phyloP scores from a whole-genome alignment of 2,888 invertebrate genomes.

The Drosophila colorata region DNA sequence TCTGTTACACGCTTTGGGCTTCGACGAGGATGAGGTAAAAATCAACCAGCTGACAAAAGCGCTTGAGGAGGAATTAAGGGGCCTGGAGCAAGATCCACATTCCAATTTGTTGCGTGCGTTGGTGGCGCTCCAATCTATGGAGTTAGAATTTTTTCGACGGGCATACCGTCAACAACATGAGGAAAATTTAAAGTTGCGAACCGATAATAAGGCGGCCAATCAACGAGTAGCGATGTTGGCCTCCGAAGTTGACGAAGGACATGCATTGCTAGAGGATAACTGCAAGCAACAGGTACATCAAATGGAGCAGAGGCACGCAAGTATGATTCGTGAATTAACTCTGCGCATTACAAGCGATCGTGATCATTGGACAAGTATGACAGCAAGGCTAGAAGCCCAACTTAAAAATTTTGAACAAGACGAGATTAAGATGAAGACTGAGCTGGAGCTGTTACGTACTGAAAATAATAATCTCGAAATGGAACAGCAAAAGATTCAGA shows the following conservation, averaged over 20 bases:
- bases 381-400: conserved; percentile 88
- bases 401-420: conserved; percentile 89
- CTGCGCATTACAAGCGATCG: conserved; percentile 90
- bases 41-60: conserved; percentile 88
- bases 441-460: conserved; percentile 87
- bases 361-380: conserved; percentile 88
- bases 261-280: conserved; percentile 92
- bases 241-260: conserved; percentile 96
- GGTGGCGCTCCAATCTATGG: conserved; percentile 89
- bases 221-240: conserved; percentile 92
- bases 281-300: conserved; percentile 88
- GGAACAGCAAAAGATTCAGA: conserved; percentile 88
- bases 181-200: conserved; percentile 92
- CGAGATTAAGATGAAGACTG: conserved; percentile 89
- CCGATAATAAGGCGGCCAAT: conserved; percentile 93
- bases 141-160: conserved; percentile 88
- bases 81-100: conserved; percentile 84
- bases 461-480: conserved; percentile 89
- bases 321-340: conserved; percentile 90
- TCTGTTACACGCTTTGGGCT: conserved; percentile 89
- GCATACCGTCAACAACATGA: conserved; percentile 89
- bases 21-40: conserved; percentile 87
- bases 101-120: conserved; percentile 86
- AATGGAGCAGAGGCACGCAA: conserved; percentile 91
- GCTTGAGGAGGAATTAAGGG: conserved; percentile 89